A percentile compares a stretch with the other conserved stretches of the same genome.
These are phyloP conservation scores for Lapara coniferarum DNA, from an alignment of 2,888 invertebrate species.

Conservation along the genomic window DNA sequence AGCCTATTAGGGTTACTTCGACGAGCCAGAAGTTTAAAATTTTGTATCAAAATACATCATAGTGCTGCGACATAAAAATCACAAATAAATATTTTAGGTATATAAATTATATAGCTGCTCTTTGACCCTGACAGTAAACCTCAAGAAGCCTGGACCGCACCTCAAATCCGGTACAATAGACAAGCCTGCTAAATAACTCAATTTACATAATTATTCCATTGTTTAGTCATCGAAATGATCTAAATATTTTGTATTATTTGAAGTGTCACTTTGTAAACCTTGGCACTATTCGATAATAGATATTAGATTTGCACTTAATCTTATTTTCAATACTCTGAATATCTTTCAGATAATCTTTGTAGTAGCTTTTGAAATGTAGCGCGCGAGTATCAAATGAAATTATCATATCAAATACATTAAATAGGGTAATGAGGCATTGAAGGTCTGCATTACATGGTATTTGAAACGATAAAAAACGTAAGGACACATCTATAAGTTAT, in stretches of 20 bases:
- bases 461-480: neutral
- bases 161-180: neutral
- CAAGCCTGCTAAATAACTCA: neutral
- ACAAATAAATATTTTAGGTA: too few relatives aligned
- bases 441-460: neutral
- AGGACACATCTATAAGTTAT: neutral
- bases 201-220: neutral
- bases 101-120: too few relatives aligned
- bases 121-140: too few relatives aligned
- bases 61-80: too few relatives aligned
- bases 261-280: slow-evolving; percentile 18
- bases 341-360: neutral
- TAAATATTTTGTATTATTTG: slow-evolving; percentile 1
- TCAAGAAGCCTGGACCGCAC: too few relatives aligned
- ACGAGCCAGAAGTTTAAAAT: too few relatives aligned
- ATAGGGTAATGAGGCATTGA: neutral
- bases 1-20: too few relatives aligned
- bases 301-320: slow-evolving; percentile 1
- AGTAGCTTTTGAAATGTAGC: neutral
- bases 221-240: neutral
- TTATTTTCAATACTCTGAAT: slow-evolving; percentile 1
- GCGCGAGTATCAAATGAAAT: neutral
- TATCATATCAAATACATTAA: neutral
- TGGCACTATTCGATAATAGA: slow-evolving; percentile 15
- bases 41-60: too few relatives aligned